Evolutionary conservation across 2,113 vertebrate species (phyloP), one percentile per base, ranked within the genome.

Genomic region (Ariopsis seemanni): DNA sequence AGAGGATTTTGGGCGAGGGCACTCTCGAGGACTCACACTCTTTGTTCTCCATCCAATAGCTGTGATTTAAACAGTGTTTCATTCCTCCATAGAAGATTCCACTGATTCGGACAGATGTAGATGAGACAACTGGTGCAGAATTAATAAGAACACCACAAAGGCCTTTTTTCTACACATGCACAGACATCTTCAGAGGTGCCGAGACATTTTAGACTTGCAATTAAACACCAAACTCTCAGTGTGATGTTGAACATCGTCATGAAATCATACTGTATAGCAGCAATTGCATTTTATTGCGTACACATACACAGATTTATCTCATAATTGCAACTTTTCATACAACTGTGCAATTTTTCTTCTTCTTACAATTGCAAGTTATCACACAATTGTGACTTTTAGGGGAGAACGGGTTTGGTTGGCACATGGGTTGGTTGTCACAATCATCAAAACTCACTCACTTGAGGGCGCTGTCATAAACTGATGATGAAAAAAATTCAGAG

Each of bases 31-130:
- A 74, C 57, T 88, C 87, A 65, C 83, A 53, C 63, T 82, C 74
- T 86, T 89, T 89, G 75, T 85, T 84, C 74, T 75, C 55, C 14
- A 1, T 90, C 85, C 65, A 82, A 74, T 88, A 57, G 85, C 74
- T 77, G 82, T 82, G 77, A 88, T 82, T 90, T 84, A 88, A 84
- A 74, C 87, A 87, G 65, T n/a, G 89, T 84, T 84, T 86, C 89
- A 75, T 90, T 88, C 78, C 63, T 80, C 62, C 60, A 81, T 63
- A 80, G 78, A 67, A 86, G 84, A 86, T 84, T 74, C 12, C 75
- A 67, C 81, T 18, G 48, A 81, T 81, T 88, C n/a, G 62, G 87
- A 88, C 82, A 88, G 87, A 88, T 88, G 67, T 65, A 86, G 85
- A 86, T 81, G 57, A 75, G 86, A 78, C 63, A 80, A 88, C 60